Conservation (phyloP, 1,140 invertebrate genomes). For the Aethina tumida region DNA sequence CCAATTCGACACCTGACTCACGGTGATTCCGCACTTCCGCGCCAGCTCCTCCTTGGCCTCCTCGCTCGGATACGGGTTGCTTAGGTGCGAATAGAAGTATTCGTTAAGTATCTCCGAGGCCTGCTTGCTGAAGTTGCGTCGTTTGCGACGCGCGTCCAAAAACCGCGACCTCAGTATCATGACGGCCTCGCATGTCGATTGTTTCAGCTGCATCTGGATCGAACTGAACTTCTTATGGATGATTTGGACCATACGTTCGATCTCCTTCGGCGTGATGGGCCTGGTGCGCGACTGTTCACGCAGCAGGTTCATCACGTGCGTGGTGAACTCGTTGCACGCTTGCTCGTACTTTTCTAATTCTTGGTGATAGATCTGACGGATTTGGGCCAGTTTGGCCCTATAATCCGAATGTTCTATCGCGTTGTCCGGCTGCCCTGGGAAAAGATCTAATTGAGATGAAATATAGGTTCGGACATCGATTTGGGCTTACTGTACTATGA, state of each 20-base stretch:
- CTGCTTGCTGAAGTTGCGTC: constrained; percentile 99
- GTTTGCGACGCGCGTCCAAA: constrained; percentile 94
- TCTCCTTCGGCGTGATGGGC: constrained; percentile 91
- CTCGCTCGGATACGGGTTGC: constrained; percentile 99
- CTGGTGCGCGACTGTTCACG: constrained; percentile 95
- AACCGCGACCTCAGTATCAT: constrained; percentile 94
- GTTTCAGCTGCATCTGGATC: constrained; percentile 99
- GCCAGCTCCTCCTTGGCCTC: constrained; percentile 99
- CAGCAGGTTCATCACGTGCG: constrained; percentile 97
- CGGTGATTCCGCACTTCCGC: constrained; percentile 98
- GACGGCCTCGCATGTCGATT: constrained; percentile 99
- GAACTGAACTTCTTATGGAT: constrained; percentile 99
- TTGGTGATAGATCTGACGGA: constrained; percentile 97
- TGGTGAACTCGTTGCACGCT: constrained; percentile 99
- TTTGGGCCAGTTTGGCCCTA: constrained; percentile 96
- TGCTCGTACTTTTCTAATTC: constrained; percentile 97
- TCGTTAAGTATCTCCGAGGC: constrained; percentile 99
- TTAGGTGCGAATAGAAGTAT: constrained; percentile 99
- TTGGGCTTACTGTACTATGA: too few species aligned
- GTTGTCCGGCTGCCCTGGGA: constrained; percentile 82
- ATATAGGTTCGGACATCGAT: too few species aligned
- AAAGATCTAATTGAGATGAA: too few species aligned
- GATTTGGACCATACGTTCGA: constrained; percentile 99
- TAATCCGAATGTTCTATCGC: constrained; percentile 99
- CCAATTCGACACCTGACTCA: constrained; percentile 97